Conservation (phyloP, 2,888 invertebrate species). For the Caenorhabditis doughertyi region DNA sequence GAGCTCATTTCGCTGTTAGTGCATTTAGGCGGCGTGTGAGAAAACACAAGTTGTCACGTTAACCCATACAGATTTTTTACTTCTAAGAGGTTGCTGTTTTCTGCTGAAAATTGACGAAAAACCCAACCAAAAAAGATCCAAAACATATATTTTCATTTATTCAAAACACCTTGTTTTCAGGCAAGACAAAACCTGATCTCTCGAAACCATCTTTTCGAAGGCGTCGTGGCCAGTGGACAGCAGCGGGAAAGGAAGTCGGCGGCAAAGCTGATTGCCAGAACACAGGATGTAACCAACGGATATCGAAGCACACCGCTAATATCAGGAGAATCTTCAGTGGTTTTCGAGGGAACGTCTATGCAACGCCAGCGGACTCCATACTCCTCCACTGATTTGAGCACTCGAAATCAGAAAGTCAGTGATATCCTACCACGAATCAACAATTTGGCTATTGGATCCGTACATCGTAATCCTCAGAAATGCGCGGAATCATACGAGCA, state of each 20-base stretch:
- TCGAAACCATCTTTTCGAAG: constrained; percentile 10
- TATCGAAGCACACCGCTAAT: constrained; percentile 21
- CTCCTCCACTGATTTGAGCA: constrained; percentile 15
- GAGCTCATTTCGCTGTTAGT: too few species aligned
- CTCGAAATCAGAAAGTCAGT: neutral
- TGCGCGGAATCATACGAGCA: constrained; percentile 24
- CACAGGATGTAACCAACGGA: constrained; percentile 5
- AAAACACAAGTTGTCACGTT: too few species aligned
- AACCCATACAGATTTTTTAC: too few species aligned
- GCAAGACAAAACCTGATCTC: neutral
- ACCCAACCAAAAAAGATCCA: neutral
- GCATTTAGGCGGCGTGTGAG: too few species aligned
- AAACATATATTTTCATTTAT: neutral
- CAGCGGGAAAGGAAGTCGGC: neutral
- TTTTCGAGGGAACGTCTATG: constrained; percentile 14
- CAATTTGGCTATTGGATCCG: neutral
- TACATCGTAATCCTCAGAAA: constrained; percentile 1
- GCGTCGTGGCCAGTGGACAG: constrained; percentile 12
- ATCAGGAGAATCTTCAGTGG: constrained; percentile 25
- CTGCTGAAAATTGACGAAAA: too few species aligned
- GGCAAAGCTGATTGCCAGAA: constrained; percentile 16
- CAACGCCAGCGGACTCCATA: constrained; percentile 11
- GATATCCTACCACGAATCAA: constrained; percentile 36
- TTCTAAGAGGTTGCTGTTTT: too few species aligned
- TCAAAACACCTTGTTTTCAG: neutral